Percentiles rank a stretch among this genome's conserved stretches.
Evolutionary conservation across 2,797 vertebrate genomes (phyloP).

Genomic region (Hypotaenidia philippensis): DNA sequence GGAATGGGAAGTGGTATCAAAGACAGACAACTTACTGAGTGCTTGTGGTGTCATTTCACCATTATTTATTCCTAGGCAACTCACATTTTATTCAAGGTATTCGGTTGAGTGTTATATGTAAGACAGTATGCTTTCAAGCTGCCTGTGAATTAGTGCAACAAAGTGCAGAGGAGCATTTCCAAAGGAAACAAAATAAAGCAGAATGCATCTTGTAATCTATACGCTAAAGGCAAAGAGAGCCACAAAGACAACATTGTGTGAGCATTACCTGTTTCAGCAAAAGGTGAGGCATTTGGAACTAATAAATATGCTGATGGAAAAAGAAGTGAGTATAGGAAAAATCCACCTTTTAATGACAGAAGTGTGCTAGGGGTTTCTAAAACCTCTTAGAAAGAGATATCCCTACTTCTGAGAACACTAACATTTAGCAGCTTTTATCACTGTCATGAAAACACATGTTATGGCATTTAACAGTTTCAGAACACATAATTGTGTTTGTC

Average conservation of each 20-base stretch:
- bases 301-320: background rate
- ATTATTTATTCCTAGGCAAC: slow-evolving; percentile 48
- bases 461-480: background rate
- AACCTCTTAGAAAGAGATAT: background rate
- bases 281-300: background rate
- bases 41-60: slow-evolving; percentile 43
- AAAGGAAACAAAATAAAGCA: slow-evolving; percentile 43
- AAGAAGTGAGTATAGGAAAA: background rate
- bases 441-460: background rate
- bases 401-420: background rate
- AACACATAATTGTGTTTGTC: background rate
- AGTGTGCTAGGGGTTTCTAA: background rate
- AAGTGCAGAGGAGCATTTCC: slow-evolving; percentile 18
- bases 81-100: slow-evolving; percentile 47
- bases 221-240: background rate
- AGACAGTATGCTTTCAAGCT: slow-evolving; percentile 47
- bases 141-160: slow-evolving; percentile 14
- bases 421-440: background rate
- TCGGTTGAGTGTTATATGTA: background rate
- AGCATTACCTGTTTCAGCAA: background rate
- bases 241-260: slow-evolving; percentile 45
- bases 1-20: slow-evolving; percentile 18
- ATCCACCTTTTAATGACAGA: background rate
- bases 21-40: background rate
- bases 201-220: slow-evolving; percentile 52